A percentile compares a stretch with the other conserved stretches of the same genome.
phyloP scores from a whole-genome alignment of 2,113 vertebrate genomes.

The Thryonomys swinderianus region DNA sequence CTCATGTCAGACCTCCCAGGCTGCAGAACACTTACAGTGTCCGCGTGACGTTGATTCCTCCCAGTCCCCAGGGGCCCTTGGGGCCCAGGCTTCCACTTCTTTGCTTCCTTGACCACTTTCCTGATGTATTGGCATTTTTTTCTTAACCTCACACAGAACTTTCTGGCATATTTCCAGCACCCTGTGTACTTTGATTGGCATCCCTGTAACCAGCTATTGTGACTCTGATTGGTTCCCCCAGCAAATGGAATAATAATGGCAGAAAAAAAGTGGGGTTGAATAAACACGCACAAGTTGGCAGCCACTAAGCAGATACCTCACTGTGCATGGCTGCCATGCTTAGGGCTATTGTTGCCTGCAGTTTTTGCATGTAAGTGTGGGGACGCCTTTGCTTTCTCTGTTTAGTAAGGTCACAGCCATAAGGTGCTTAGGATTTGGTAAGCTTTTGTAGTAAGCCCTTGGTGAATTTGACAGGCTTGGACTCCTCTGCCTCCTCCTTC shows the following conservation, averaged over 20 bases:
- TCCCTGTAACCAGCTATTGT: not conserved
- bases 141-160: not conserved
- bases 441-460: not conserved
- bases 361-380: not conserved
- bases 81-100: accelerated
- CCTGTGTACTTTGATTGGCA: not conserved
- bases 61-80: not conserved
- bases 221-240: not conserved
- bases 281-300: conserved; percentile 1
- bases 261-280: not conserved
- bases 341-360: not conserved
- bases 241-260: not conserved
- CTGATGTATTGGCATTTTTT: not conserved
- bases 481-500: not conserved
- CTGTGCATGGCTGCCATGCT: not conserved
- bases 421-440: conserved; percentile 42
- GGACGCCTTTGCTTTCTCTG: not conserved
- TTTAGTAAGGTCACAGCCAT: not conserved
- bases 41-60: accelerated
- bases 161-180: not conserved
- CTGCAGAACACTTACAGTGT: not conserved
- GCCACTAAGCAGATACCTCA: not conserved
- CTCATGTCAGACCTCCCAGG: not conserved
- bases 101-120: not conserved
- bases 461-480: not conserved